phyloP scores from a whole-genome alignment of 2,888 invertebrate genomes.

The Ormia ochracea region DNA sequence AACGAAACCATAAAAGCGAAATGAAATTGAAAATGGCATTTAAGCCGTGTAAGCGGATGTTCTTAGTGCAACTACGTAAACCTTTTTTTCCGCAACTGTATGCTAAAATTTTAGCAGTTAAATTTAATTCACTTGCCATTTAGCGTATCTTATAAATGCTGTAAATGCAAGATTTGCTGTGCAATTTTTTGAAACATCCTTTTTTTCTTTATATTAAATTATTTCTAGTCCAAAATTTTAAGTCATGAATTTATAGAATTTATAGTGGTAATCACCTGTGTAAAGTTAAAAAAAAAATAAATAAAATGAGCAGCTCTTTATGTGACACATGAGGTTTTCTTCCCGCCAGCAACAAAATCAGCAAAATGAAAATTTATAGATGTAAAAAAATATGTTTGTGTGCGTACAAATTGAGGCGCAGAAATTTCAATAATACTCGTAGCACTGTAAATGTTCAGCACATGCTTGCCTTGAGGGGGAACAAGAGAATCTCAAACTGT shows the following conservation, averaged over 20 bases:
- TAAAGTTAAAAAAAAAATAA: constrained; percentile 17
- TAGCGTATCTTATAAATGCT: no score
- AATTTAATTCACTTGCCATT: no score
- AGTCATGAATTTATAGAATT: background rate
- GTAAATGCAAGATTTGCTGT: no score
- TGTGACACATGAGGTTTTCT: constrained; percentile 28
- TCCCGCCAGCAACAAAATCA: background rate
- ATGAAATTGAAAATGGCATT: background rate
- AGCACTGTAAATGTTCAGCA: background rate
- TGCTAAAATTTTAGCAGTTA: no score
- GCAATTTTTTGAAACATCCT: no score
- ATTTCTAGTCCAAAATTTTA: background rate
- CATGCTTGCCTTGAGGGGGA: background rate
- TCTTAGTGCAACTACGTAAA: no score
- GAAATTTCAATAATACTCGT: constrained; percentile 3
- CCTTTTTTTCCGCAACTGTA: no score
- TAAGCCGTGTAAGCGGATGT: no score
- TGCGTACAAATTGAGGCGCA: background rate
- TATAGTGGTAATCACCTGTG: constrained; percentile 19
- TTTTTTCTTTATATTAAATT: background rate
- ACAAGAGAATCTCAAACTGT: background rate
- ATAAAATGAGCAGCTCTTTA: constrained; percentile 37
- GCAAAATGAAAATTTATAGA: background rate
- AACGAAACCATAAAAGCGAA: background rate
- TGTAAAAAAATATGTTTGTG: background rate